Conservation (phyloP, 2,113 vertebrate species). For the Anguilla rostrata region DNA sequence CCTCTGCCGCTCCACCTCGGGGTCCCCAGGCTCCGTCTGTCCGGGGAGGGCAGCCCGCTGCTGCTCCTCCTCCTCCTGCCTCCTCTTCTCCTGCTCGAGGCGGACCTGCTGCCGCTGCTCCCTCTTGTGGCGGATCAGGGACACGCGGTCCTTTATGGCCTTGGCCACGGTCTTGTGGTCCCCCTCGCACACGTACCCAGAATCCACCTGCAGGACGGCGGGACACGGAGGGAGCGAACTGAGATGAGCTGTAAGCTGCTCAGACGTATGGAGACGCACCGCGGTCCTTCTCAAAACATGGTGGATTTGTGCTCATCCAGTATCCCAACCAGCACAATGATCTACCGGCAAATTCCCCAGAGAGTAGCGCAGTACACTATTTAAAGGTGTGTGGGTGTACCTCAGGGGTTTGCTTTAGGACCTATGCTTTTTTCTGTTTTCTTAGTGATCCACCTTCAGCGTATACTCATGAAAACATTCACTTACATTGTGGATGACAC, state of each 20-base stretch:
- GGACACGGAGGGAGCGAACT: neutral
- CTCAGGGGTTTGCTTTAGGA: too few relatives aligned
- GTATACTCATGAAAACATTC: too few relatives aligned
- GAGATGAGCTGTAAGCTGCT: neutral
- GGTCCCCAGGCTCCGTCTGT: conserved; percentile 83
- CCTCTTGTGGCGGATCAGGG: conserved; percentile 90
- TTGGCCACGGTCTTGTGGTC: conserved; percentile 98
- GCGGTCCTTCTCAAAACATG: too few relatives aligned
- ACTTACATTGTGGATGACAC: too few relatives aligned
- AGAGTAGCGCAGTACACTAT: too few relatives aligned
- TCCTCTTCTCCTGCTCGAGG: conserved; percentile 88
- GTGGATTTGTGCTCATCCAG: too few relatives aligned
- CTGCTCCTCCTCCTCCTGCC: conserved; percentile 77
- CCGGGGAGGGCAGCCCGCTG: conserved; percentile 49
- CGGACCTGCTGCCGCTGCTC: conserved; percentile 91
- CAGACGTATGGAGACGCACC: too few relatives aligned
- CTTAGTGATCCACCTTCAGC: too few relatives aligned
- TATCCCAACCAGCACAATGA: too few relatives aligned
- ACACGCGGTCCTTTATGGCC: conserved; percentile 95
- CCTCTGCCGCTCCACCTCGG: conserved; percentile 83
- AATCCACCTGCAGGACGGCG: conserved; percentile 80
- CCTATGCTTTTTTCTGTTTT: too few relatives aligned
- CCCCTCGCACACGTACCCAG: conserved; percentile 92
- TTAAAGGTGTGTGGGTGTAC: too few relatives aligned
- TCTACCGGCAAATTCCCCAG: too few relatives aligned